phyloP scores from a whole-genome alignment of 2,113 vertebrate species.

The Salvelinus fontinalis region DNA sequence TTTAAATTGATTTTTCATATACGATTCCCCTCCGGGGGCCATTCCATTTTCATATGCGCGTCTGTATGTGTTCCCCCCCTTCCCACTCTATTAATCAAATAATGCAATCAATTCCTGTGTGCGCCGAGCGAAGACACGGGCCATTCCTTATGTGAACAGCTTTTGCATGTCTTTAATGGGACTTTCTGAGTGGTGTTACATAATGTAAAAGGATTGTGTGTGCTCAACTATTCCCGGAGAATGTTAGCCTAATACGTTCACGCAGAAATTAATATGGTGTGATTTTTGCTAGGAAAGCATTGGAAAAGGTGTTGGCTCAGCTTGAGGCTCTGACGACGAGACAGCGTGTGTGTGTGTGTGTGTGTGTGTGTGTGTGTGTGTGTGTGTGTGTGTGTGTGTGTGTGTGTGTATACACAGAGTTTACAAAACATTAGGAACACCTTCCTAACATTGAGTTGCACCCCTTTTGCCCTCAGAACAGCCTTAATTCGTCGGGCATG shows the following conservation, averaged over 20 bases:
- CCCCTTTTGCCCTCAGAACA: too few relatives aligned
- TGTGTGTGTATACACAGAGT: not conserved
- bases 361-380: not conserved
- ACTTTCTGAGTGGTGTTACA: constrained; percentile 30
- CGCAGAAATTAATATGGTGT: not conserved
- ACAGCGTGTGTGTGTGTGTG: not conserved
- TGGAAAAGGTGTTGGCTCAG: too few relatives aligned
- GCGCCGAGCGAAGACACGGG: constrained; percentile 31
- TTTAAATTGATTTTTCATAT: constrained; percentile 72
- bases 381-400: not conserved
- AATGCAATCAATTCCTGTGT: constrained; percentile 60
- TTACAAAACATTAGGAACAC: too few relatives aligned
- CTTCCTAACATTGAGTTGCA: too few relatives aligned
- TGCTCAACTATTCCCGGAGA: not conserved
- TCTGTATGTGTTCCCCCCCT: constrained; percentile 27
- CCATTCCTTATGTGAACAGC: constrained; percentile 45
- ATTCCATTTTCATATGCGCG: constrained; percentile 65
- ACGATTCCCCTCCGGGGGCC: constrained; percentile 55
- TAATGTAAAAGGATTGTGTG: constrained; percentile 9
- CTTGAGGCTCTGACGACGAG: too few relatives aligned
- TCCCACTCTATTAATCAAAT: constrained; percentile 64
- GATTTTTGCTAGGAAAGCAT: too few relatives aligned
- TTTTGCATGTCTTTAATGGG: constrained; percentile 46
- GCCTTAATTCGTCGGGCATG: too few relatives aligned
- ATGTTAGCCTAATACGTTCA: not conserved